Base-by-base conservation (phyloP, 2,888 invertebrate genomes). In the Furcula furcula region DNA sequence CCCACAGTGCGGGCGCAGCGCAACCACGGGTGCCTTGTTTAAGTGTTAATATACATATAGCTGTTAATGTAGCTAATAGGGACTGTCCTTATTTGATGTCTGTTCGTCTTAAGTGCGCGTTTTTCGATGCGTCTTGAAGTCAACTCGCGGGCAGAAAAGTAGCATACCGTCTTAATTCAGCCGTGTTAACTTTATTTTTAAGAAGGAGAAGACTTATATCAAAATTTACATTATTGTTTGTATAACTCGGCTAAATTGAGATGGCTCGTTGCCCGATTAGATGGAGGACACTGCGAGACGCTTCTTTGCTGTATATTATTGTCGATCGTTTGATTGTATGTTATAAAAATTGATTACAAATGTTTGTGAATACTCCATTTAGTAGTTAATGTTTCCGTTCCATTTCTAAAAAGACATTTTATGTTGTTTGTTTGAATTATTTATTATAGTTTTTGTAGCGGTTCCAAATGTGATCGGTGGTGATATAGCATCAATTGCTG, bases 11-110 rank as follows among this genome's bases (percentile, higher is more conserved):
- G 23, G 12, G 12, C 21, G 31, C 1, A 27, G 15, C 30, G 50
- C 43, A 21, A 46, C 46, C 58, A 34, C 34, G 53, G 55, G 59
- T 57, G 59, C 61, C 61, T 60, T 53, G 31, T 40, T 37, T 35
- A 45, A 41, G 29, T 29, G 10, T 12, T 7, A 16, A 11, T 37
- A 32, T 12, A n/a, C n/a, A n/a, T n/a, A n/a, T n/a, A n/a, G n/a
- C n/a, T n/a, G n/a, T n/a, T n/a, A n/a, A n/a, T 27, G 10, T 31
- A 28, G 10, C 13, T n/a, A 9, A 9, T 34, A 34, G 27, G 26
- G 40, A 44, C 36, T 30, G 30, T 40, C 28, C 28, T 28, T 18
- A 18, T 10, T 2, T 10, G 18, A 18, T 18, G 14, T n/a, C n/a
- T n/a, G n/a, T n/a, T n/a, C 7, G 7, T 18, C 7, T 16, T 11